These are phyloP conservation scores for Etia nguti DNA, from an alignment of 2,113 vertebrate species.

Conservation along the genomic window DNA sequence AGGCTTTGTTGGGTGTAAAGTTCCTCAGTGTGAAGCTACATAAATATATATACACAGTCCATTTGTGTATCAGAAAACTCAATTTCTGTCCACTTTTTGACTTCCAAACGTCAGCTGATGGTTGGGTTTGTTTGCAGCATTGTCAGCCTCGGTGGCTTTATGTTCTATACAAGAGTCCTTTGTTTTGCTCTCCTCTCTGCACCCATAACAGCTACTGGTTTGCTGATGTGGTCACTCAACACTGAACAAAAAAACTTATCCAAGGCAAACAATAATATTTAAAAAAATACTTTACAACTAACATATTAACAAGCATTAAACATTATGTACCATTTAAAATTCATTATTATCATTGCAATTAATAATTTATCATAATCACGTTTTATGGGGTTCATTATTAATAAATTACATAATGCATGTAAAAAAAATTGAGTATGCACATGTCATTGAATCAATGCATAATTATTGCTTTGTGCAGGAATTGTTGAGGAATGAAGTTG, in stretches of 20 bases:
- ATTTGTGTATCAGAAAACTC: not conserved
- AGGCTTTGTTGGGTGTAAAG: constrained; percentile 36
- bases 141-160: not conserved
- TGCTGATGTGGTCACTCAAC: not conserved
- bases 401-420: not conserved
- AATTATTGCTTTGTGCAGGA: not conserved
- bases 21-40: constrained; percentile 2
- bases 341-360: not conserved
- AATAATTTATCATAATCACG: not conserved
- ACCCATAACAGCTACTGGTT: not conserved
- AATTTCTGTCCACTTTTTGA: not conserved
- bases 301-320: not conserved
- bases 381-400: not conserved
- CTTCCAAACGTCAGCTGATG: not conserved
- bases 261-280: not conserved
- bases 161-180: not conserved
- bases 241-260: not conserved
- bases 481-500: not conserved
- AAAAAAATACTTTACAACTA: not conserved
- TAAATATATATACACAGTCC: constrained; percentile 2
- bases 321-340: not conserved
- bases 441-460: not conserved
- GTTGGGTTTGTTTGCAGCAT: not conserved
- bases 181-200: not conserved
- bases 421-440: not conserved